Evolutionary conservation across 2,888 invertebrate genomes (phyloP).

Genomic region (Eugnorisma glareosa): DNA sequence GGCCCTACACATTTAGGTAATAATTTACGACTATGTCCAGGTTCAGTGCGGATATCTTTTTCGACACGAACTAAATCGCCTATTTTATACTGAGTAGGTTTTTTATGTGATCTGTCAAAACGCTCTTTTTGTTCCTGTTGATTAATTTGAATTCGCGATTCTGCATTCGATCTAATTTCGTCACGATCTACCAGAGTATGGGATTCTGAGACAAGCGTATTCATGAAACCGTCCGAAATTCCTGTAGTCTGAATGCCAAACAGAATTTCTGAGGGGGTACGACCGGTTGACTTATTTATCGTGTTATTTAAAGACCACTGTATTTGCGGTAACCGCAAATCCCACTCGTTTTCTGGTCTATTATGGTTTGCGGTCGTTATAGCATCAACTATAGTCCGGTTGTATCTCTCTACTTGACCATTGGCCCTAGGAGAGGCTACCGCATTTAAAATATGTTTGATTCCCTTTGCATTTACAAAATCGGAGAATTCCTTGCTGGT

Average conservation of each 20-base stretch:
- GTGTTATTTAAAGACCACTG: conserved; percentile 10
- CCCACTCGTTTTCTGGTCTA: conserved; percentile 4
- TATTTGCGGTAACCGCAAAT: neutral
- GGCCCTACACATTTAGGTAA: too few species aligned
- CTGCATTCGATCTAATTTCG: neutral
- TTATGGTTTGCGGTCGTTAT: neutral
- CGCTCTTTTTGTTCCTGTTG: neutral
- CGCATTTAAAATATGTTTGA: neutral
- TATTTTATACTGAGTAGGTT: too few species aligned
- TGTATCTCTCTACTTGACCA: neutral
- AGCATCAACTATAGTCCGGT: neutral
- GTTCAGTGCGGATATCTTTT: too few species aligned
- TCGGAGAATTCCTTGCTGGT: neutral
- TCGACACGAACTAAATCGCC: too few species aligned
- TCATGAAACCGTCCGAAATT: neutral
- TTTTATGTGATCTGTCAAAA: too few species aligned
- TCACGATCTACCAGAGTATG: too few species aligned
- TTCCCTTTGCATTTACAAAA: neutral
- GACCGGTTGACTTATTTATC: neutral
- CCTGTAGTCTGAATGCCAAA: conserved; percentile 4
- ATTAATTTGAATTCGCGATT: neutral
- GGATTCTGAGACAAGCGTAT: conserved; percentile 2
- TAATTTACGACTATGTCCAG: too few species aligned
- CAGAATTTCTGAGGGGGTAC: conserved; percentile 2
- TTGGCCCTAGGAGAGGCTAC: neutral